Conservation (phyloP, 1,140 invertebrate species). For the Anastrepha ludens region DNA sequence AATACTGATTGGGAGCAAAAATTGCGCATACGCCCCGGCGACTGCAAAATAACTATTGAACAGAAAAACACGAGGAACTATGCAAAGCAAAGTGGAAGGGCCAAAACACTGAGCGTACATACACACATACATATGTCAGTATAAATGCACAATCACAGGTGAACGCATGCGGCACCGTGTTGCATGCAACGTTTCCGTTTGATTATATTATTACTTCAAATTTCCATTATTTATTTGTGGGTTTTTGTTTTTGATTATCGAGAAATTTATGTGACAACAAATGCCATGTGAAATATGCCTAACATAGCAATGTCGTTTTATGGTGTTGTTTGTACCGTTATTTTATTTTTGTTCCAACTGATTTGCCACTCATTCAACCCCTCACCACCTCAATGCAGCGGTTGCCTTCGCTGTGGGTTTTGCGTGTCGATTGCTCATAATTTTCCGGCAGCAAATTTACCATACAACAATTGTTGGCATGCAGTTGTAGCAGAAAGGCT, state of each 20-base stretch:
- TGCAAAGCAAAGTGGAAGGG: neutral
- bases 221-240: slow-evolving; percentile 21
- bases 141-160: neutral
- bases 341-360: slow-evolving; percentile 14
- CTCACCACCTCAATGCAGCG: too few species aligned
- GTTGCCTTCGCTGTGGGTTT: slow-evolving; percentile 21
- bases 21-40: neutral
- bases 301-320: neutral
- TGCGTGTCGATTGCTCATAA: slow-evolving; percentile 58
- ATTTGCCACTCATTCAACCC: slow-evolving; percentile 19
- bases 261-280: slow-evolving; percentile 51
- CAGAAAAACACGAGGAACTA: neutral
- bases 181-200: slow-evolving; percentile 26
- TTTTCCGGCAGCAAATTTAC: slow-evolving; percentile 49
- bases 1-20: neutral
- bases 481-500: neutral
- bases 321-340: neutral
- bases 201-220: slow-evolving; percentile 9
- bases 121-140: neutral
- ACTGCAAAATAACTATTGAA: neutral
- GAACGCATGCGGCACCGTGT: neutral
- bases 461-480: slow-evolving; percentile 17
- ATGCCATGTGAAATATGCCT: slow-evolving; percentile 41
- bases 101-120: neutral
- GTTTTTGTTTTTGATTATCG: slow-evolving; percentile 27